Percentiles rank a stretch among this genome's conserved stretches.
Conservation (phyloP, 2,113 vertebrate genomes). For the Chloroceryle aenea region DNA sequence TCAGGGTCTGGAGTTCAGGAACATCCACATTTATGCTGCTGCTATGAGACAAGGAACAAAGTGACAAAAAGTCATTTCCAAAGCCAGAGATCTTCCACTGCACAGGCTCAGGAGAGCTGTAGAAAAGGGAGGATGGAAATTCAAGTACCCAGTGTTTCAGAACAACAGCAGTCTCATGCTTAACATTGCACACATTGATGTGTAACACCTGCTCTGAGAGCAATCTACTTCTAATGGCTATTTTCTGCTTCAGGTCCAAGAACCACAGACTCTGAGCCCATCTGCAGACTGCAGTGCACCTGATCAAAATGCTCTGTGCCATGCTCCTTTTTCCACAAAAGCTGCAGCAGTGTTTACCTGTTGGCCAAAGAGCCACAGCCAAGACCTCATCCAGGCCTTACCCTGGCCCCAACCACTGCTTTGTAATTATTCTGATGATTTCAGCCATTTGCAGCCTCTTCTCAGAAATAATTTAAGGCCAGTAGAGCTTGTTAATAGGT, state of each 20-base stretch:
- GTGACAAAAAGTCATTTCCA: background rate
- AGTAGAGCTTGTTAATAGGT: constrained; percentile 65
- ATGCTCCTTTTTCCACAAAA: background rate
- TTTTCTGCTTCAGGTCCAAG: background rate
- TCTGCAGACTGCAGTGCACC: background rate
- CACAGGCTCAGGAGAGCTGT: background rate
- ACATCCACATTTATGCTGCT: background rate
- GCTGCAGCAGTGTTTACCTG: background rate
- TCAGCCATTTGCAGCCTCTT: constrained; percentile 42
- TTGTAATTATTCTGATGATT: constrained; percentile 53
- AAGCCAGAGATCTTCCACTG: background rate
- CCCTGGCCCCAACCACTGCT: background rate
- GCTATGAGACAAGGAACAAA: background rate
- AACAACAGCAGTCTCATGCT: background rate
- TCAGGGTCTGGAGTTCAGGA: background rate
- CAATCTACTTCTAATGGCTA: background rate
- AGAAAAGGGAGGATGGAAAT: background rate
- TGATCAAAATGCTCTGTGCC: background rate
- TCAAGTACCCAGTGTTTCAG: background rate
- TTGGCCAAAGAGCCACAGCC: background rate
- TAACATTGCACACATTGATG: background rate
- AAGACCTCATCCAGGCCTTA: background rate
- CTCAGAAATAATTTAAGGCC: constrained; percentile 62
- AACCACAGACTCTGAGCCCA: background rate
- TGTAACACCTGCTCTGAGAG: background rate